phyloP scores from a whole-genome alignment of 2,113 vertebrate species.

The Shinisaurus crocodilurus region DNA sequence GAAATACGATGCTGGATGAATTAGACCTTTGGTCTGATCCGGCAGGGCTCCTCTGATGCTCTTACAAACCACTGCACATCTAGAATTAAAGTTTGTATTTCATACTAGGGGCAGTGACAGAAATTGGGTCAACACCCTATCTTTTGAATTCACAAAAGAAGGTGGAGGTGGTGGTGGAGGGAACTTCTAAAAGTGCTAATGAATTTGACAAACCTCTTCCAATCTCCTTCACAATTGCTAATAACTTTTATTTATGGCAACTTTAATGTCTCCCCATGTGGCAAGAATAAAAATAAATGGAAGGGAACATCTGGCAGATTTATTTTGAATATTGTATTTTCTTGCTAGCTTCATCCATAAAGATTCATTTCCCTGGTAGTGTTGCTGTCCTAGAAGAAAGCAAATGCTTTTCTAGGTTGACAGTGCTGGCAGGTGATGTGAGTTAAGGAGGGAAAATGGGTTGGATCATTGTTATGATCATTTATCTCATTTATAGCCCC shows the following conservation, averaged over 20 bases:
- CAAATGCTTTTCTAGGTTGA: no score
- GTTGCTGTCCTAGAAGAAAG: not conserved
- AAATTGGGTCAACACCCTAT: not conserved
- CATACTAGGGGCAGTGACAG: no score
- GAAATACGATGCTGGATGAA: no score
- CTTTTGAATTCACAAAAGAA: not conserved
- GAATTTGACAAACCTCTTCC: conserved; percentile 11
- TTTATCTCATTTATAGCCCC: not conserved
- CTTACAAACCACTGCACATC: not conserved
- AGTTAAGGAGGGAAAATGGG: not conserved
- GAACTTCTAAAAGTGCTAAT: not conserved
- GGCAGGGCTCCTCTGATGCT: not conserved
- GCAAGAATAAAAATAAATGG: conserved; percentile 42
- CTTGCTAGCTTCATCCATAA: not conserved
- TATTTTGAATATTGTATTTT: conserved; percentile 3
- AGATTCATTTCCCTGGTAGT: not conserved
- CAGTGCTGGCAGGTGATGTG: no score
- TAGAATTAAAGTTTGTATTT: not conserved
- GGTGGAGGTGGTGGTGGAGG: no score
- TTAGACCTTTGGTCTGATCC: not conserved
- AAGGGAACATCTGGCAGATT: not conserved
- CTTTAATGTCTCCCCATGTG: conserved; percentile 25
- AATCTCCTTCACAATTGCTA: not conserved
- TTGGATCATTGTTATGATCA: not conserved
- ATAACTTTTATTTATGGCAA: conserved; percentile 25